Conservation (phyloP, 2,113 vertebrate species). For the Paralichthys olivaceus region DNA sequence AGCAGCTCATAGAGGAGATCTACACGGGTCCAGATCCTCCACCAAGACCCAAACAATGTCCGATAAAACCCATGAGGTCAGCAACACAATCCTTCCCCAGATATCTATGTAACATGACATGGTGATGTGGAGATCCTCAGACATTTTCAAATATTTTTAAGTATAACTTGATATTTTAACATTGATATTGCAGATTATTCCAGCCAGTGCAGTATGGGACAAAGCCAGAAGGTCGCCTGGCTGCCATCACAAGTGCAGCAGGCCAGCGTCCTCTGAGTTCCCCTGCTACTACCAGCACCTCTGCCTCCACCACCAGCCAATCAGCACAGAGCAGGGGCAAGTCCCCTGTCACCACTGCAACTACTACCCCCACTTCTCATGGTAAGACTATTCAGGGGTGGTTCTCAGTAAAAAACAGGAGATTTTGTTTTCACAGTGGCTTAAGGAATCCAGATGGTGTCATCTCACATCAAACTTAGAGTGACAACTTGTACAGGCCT, state of each 20-base stretch:
- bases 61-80: constrained; percentile 92
- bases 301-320: constrained; percentile 80
- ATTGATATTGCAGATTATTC: constrained; percentile 83
- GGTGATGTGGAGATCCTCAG: neutral
- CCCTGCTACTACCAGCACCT: constrained; percentile 72
- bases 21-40: constrained; percentile 85
- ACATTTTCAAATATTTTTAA: constrained; percentile 9
- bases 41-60: constrained; percentile 84
- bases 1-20: constrained; percentile 92
- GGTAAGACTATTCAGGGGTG: constrained; percentile 78
- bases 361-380: constrained; percentile 83
- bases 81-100: neutral
- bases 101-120: neutral
- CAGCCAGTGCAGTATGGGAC: constrained; percentile 92
- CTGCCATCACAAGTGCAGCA: constrained; percentile 78
- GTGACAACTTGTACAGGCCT: neutral
- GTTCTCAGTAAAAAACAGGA: neutral
- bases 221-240: constrained; percentile 90
- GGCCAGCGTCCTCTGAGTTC: constrained; percentile 80
- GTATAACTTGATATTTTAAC: constrained; percentile 6
- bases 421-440: neutral
- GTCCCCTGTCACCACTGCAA: constrained; percentile 83
- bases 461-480: constrained; percentile 2
- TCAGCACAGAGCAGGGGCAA: constrained; percentile 85
- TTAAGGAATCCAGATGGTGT: neutral